These are phyloP conservation scores for Agelas oroides DNA, from an alignment of 37 sponge, comb jelly and placozoan genomes.

Conservation along the genomic window DNA sequence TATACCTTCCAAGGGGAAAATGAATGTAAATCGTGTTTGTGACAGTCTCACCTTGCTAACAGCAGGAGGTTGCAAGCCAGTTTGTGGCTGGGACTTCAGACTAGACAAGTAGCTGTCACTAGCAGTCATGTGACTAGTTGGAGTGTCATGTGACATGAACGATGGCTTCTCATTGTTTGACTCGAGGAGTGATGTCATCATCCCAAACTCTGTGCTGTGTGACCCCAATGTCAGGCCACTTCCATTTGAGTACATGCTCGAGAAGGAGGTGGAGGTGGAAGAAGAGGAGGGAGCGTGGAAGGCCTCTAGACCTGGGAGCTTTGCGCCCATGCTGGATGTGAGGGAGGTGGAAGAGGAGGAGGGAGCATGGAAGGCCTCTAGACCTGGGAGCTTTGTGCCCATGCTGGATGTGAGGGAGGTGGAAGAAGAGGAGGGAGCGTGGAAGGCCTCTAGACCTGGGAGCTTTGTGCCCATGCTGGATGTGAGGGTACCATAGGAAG, in stretches of 20 bases:
- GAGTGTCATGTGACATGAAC: neutral
- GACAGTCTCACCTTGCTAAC: too few relatives aligned
- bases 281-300: neutral
- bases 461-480: neutral
- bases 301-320: neutral
- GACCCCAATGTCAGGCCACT: too few relatives aligned
- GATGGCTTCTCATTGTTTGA: too few relatives aligned
- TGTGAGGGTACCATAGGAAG: neutral
- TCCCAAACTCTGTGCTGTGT: too few relatives aligned
- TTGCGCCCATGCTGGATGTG: neutral
- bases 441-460: neutral
- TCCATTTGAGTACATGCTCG: neutral
- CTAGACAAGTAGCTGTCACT: neutral
- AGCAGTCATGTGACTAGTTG: neutral
- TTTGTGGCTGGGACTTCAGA: neutral
- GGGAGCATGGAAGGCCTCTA: neutral
- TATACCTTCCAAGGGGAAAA: too few relatives aligned
- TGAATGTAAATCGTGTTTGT: too few relatives aligned
- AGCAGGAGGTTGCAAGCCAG: too few relatives aligned
- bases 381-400: neutral
- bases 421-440: neutral
- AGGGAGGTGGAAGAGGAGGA: slow-evolving; percentile 11
- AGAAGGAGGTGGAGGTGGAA: neutral
- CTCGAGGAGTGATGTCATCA: too few relatives aligned
- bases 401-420: neutral